phyloP scores from a whole-genome alignment of 2,113 vertebrate genomes.

The Chlorodrepanis virens region DNA sequence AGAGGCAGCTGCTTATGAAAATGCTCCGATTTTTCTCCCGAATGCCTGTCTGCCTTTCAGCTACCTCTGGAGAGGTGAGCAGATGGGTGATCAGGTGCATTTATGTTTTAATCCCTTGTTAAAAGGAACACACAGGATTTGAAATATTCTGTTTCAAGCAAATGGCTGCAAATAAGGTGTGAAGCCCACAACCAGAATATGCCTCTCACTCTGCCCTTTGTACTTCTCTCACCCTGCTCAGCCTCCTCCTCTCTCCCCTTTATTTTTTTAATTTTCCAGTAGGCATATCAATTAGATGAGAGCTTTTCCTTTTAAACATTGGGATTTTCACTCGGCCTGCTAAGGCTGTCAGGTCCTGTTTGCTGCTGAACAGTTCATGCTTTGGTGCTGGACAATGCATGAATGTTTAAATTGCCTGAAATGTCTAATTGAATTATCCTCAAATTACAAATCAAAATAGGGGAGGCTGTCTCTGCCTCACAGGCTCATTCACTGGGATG shows the following conservation, averaged over 20 bases:
- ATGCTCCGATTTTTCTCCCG: neutral
- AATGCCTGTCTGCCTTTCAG: neutral
- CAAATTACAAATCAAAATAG: conserved; percentile 77
- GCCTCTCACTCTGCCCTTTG: neutral
- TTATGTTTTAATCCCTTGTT: neutral
- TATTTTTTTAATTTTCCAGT: neutral
- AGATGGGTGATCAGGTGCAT: neutral
- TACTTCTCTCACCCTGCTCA: neutral
- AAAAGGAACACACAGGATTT: neutral
- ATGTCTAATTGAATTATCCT: conserved; percentile 83
- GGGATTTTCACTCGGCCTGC: conserved; percentile 54
- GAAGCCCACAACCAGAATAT: neutral
- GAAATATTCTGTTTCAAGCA: neutral
- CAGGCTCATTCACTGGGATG: conserved; percentile 65
- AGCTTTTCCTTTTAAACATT: conserved; percentile 11
- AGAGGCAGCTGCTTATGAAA: neutral
- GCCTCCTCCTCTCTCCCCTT: neutral
- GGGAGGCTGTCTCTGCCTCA: conserved; percentile 66
- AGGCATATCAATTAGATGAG: conserved; percentile 55
- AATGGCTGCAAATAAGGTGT: conserved; percentile 12
- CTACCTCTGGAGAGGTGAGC: neutral
- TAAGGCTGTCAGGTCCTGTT: conserved; percentile 83
- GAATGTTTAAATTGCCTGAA: conserved; percentile 86
- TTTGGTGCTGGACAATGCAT: conserved; percentile 80
- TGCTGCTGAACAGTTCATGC: conserved; percentile 74